A percentile compares a stretch with the other conserved stretches of the same genome.
These are phyloP conservation scores for Heterohyrax brucei DNA, from an alignment of 2,797 vertebrate genomes.

Conservation along the genomic window DNA sequence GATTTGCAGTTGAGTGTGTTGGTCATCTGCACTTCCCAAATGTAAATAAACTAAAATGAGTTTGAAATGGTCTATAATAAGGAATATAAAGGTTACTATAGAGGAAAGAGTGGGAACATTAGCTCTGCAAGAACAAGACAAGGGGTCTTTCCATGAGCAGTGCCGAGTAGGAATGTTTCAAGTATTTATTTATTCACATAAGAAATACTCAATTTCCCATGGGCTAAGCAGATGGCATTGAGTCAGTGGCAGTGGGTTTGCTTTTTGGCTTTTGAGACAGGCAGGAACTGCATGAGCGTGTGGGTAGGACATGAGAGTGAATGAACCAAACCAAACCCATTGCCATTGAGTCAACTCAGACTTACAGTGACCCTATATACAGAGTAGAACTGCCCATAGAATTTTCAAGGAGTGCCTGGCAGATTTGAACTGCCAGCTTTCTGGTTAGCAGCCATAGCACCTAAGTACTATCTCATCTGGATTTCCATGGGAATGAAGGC, in stretches of 20 bases:
- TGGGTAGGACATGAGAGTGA: background rate
- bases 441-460: too few species aligned
- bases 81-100: slow-evolving; percentile 12
- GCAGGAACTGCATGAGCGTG: background rate
- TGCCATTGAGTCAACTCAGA: too few species aligned
- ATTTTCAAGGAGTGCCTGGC: too few species aligned
- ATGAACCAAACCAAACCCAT: too few species aligned
- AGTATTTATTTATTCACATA: background rate
- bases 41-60: slow-evolving; percentile 35
- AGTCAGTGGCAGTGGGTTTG: too few species aligned
- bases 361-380: too few species aligned
- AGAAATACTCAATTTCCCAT: background rate
- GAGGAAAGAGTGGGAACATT: background rate
- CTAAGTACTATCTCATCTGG: too few species aligned
- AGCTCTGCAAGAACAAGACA: background rate
- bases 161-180: background rate
- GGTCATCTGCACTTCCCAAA: background rate
- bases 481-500: background rate
- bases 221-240: background rate
- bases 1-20: background rate
- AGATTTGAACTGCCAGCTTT: too few species aligned
- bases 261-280: background rate
- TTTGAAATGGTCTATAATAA: slow-evolving; percentile 22
- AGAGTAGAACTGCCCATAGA: too few species aligned
- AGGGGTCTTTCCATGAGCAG: background rate